phyloP scores from a whole-genome alignment of 2,797 vertebrate genomes.

The Phaenicophaeus curvirostris region DNA sequence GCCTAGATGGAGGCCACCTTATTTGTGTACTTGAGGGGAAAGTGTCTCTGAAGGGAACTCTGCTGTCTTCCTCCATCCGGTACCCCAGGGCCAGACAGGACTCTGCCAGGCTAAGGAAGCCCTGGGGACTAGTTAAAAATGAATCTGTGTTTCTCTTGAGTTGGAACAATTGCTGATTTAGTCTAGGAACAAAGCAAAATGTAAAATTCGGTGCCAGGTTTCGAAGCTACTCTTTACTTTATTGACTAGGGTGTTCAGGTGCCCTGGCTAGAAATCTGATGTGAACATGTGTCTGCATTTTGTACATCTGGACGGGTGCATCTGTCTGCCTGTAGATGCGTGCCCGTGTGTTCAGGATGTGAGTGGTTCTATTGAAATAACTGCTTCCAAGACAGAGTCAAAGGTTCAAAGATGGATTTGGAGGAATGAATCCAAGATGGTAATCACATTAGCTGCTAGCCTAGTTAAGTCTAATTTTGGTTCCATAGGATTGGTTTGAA shows the following conservation, averaged over 20 bases:
- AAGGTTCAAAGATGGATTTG: background rate
- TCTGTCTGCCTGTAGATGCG: background rate
- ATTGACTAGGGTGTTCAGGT: background rate
- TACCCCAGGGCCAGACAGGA: background rate
- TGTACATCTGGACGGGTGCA: background rate
- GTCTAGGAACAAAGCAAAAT: background rate
- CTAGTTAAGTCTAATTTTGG: background rate
- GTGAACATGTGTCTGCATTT: background rate
- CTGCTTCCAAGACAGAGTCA: background rate
- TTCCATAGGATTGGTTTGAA: background rate
- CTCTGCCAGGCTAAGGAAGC: background rate
- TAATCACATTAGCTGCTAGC: background rate
- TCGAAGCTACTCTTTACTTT: background rate
- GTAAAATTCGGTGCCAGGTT: background rate
- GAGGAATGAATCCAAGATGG: background rate
- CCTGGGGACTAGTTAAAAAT: background rate
- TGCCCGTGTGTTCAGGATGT: background rate
- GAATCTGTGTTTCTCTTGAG: background rate
- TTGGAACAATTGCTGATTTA: background rate
- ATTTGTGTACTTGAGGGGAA: background rate
- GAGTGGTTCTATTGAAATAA: background rate
- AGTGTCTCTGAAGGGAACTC: background rate
- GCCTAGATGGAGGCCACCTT: rapidly evolving
- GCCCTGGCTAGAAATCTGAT: background rate
- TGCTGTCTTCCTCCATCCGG: background rate